Base-by-base conservation (phyloP, 2,888 invertebrate species). In the Cephus rjabovi region DNA sequence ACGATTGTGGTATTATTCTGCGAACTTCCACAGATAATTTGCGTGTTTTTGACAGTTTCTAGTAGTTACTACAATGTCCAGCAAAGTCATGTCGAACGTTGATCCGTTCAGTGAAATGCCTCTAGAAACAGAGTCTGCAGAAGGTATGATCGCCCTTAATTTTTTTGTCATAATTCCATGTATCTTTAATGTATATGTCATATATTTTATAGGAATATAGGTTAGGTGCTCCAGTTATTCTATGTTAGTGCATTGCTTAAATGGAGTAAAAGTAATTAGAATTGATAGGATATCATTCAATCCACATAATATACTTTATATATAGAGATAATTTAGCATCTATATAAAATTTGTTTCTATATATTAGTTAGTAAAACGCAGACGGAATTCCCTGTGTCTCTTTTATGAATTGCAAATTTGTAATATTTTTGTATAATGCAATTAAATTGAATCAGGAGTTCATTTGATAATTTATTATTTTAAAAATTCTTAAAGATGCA, bases 91-190 rank as follows among this genome's bases (percentile, higher is more conserved):
- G 74, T 74, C 79, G 68, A 86, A 89, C 78, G 86, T 89, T 71
- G 90, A 91, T 82, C 90, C 90, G 33, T 90, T 90, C 82, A 89
- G 87, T 79, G 90, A 90, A 79, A 85, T 87, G 78, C 86, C 89
- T 34, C 80, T 90, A 79, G 88, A 90, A 74, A 83, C 82, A 34
- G 83, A 86, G 56, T 81, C 83, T 74, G 86, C 83, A 56, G 84
- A 86, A 88, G 90, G 90, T 90, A 84, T 73, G 73, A 71, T 34
- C 1, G 9, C 9, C 2, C 56, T 56, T 56, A 56, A 56, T 23
- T 56, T 56, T 23, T 56, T 56, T 23, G 9, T 56, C 56, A 56
- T 56, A 23, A 23, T 23, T 23, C 56, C 23, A 56, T 56, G 56
- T 23, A 56, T 56, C 1, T 56, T 9, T 23, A 56, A 23, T 23